Percentiles rank a stretch among this genome's conserved stretches.
phyloP scores from a whole-genome alignment of 2,113 vertebrate genomes.

The Sphaerodactylus townsendi region DNA sequence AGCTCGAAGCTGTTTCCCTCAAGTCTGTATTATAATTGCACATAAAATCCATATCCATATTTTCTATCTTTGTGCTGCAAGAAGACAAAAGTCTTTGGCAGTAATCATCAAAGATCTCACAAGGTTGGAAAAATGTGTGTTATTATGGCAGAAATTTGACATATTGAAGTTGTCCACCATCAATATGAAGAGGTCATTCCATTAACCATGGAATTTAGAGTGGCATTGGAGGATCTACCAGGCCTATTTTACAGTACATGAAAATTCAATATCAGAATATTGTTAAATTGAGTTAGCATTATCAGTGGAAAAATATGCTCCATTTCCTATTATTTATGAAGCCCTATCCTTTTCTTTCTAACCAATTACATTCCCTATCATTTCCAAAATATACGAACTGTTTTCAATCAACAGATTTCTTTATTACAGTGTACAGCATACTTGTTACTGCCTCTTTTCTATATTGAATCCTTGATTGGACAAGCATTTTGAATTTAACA shows the following conservation, averaged over 20 bases:
- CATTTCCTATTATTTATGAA: conserved; percentile 99
- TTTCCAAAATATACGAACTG: conserved; percentile 99
- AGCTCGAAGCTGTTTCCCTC: conserved; percentile 19
- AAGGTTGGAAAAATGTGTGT: conserved; percentile 25
- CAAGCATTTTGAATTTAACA: conserved; percentile 94
- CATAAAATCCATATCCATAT: conserved; percentile 25
- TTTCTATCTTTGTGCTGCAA: conserved; percentile 30
- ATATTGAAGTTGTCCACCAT: conserved; percentile 48
- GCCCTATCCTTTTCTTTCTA: conserved; percentile 97
- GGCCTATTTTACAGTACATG: conserved; percentile 63
- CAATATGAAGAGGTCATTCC: conserved; percentile 67
- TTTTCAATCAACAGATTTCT: conserved; percentile 99
- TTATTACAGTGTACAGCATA: conserved; percentile 90
- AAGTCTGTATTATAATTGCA: conserved; percentile 29
- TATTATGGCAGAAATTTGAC: conserved; percentile 56
- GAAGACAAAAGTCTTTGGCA: conserved; percentile 44
- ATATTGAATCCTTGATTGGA: conserved; percentile 88
- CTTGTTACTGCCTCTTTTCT: conserved; percentile 84
- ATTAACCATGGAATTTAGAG: conserved; percentile 68
- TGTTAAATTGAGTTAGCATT: conserved; percentile 83
- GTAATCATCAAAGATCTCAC: conserved; percentile 34
- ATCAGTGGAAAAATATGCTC: conserved; percentile 94
- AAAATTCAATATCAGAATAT: conserved; percentile 72
- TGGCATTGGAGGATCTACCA: conserved; percentile 62
- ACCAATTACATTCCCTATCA: conserved; percentile 99